Evolutionary conservation across 2,888 invertebrate genomes (phyloP), one percentile per base, ranked within the genome.

Genomic region (Apodemia duryi): DNA sequence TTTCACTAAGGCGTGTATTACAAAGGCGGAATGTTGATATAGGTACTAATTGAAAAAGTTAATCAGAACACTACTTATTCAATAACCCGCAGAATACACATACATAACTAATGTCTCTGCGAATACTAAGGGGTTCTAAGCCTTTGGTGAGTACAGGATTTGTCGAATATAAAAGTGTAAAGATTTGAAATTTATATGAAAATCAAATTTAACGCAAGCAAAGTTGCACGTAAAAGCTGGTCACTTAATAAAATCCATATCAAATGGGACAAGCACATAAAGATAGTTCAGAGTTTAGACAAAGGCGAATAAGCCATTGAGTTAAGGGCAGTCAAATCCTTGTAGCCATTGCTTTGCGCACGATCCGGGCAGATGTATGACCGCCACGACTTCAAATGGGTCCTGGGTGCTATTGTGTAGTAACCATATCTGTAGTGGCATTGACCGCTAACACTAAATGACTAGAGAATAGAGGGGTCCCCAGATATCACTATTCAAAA

Each of bases 351-450:
- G 86, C 82, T 77, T 69, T 71, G 80, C 78, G 79, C 91, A 90
- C 91, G 90, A 82, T 77, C 83, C 79, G 65, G 76, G 78, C 90
- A 89, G 89, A 89, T 90, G 90, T 81, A 85, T 84, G 83, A 75
- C 80, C 73, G 67, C 68, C 67, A 64, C 29, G 69, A 64, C 60
- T 69, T 64, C 67, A 65, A 69, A 70, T 71, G 70, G 67, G 67
- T 67, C 65, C 54, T 66, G 46, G 66, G 46, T 49, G 67, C 66
- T 68, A 70, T 76, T 78, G 75, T 75, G 67, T 64, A 68, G 67
- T 71, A 66, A 73, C 74, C 72, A 74, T 71, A 73, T 74, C 71
- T 73, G 72, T 81, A 79, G 77, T 80, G 84, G 82, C 77, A 82
- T 83, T 82, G 79, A 81, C 80, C 84, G 75, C 57, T 57, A 57